Conservation (phyloP, 2,113 vertebrate genomes). For the Spizaetus ornatus region DNA sequence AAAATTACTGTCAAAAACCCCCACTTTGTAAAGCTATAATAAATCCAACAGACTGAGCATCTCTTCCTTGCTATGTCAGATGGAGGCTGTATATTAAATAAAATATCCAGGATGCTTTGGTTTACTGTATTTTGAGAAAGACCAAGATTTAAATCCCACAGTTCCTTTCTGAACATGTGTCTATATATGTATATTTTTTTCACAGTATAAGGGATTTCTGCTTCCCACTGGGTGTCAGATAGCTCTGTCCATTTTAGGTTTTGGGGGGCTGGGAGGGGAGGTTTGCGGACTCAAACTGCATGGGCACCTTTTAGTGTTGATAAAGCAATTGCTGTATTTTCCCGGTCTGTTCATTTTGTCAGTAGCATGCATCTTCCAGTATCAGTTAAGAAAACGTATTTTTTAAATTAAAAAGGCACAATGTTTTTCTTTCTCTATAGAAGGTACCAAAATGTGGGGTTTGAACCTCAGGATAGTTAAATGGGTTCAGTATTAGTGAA, state of each 20-base stretch:
- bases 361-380: fast-evolving
- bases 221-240: neutral
- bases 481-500: neutral
- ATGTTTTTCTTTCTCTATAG: fast-evolving
- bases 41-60: neutral
- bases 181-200: fast-evolving
- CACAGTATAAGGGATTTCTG: neutral
- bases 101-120: neutral
- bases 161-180: neutral
- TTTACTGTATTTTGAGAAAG: neutral
- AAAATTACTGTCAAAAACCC: conserved; percentile 27
- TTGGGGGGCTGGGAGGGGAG: neutral
- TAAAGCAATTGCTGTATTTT: neutral
- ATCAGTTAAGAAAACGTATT: neutral
- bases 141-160: neutral
- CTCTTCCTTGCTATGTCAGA: neutral
- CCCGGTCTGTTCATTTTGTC: neutral
- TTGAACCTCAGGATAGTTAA: neutral
- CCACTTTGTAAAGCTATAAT: neutral
- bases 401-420: fast-evolving
- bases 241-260: neutral
- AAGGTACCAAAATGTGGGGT: neutral
- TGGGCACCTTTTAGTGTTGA: too few relatives aligned
- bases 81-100: neutral
- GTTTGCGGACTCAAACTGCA: neutral